A percentile compares a stretch with the other conserved stretches of the same genome.
These are phyloP conservation scores for Netta rufina DNA, from an alignment of 2,797 vertebrate species.

Conservation along the genomic window DNA sequence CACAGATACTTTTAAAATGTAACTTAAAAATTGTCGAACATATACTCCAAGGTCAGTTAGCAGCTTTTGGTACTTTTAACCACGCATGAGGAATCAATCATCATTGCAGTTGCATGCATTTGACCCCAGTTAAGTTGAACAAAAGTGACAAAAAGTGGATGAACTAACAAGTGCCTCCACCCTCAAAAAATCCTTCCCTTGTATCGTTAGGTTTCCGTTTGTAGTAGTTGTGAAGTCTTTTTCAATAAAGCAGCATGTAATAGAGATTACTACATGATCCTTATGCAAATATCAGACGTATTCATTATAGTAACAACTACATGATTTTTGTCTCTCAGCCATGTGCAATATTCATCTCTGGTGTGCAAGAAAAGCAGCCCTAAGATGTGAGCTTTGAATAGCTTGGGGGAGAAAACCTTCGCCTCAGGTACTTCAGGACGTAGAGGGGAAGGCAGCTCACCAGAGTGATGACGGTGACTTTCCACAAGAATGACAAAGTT, in stretches of 20 bases:
- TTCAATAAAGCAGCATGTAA: constrained; percentile 22
- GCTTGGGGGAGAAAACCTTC: constrained; percentile 96
- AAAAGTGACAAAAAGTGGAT: not conserved
- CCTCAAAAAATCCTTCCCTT: not conserved
- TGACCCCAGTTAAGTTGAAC: not conserved
- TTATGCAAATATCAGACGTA: not conserved
- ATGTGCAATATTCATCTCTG: constrained; percentile 1
- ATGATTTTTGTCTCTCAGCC: constrained; percentile 29
- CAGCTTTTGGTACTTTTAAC: constrained; percentile 52
- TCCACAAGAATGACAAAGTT: constrained; percentile 96
- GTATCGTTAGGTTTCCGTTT: accelerated
- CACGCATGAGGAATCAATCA: not conserved
- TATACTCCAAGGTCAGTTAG: constrained; percentile 63
- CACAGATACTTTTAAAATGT: not conserved
- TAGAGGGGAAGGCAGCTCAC: constrained; percentile 98
- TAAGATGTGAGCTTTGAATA: constrained; percentile 97
- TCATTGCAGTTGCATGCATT: not conserved
- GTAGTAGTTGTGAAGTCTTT: not conserved
- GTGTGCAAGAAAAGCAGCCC: not conserved
- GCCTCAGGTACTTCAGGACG: constrained; percentile 95
- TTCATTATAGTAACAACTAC: not conserved
- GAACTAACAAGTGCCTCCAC: not conserved
- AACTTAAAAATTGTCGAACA: constrained; percentile 26
- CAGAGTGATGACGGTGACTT: constrained; percentile 96
- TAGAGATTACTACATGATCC: constrained; percentile 37